phyloP scores from a whole-genome alignment of 2,113 vertebrate species.

The Hippocampus abdominalis region DNA sequence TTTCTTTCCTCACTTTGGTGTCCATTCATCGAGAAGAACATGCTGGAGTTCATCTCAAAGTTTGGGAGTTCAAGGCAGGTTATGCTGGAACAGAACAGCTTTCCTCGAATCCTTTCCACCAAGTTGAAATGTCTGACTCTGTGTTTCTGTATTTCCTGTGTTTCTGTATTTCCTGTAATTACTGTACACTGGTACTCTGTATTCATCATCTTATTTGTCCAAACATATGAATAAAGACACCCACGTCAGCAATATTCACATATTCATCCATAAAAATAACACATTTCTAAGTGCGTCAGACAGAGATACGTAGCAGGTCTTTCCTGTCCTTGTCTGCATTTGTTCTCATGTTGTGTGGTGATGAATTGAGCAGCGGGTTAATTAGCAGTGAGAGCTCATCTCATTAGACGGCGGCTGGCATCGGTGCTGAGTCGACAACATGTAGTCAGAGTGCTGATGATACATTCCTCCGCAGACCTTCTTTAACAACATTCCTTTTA shows the following conservation, averaged over 20 bases:
- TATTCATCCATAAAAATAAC: background rate
- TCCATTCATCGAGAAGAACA: too few relatives aligned
- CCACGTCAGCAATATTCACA: background rate
- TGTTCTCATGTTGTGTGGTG: conserved; percentile 43
- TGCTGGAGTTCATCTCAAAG: too few relatives aligned
- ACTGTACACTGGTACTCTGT: too few relatives aligned
- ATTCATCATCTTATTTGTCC: background rate
- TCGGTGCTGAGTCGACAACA: conserved; percentile 47
- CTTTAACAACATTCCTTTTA: conserved; percentile 28
- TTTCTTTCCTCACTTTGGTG: too few relatives aligned
- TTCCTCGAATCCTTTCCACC: too few relatives aligned
- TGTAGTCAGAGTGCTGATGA: conserved; percentile 50
- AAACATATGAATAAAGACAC: background rate
- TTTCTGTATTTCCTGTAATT: too few relatives aligned
- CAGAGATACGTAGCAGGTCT: conserved; percentile 7
- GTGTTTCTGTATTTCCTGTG: too few relatives aligned
- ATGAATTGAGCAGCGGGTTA: conserved; percentile 52
- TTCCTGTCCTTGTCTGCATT: conserved; percentile 25
- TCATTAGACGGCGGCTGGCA: conserved; percentile 62
- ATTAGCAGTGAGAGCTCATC: conserved; percentile 62
- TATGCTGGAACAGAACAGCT: too few relatives aligned
- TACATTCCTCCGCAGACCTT: conserved; percentile 57
- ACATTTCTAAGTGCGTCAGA: background rate
- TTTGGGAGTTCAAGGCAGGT: too few relatives aligned
- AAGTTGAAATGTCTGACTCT: too few relatives aligned